Conservation (phyloP, 2,888 invertebrate genomes). For the Drosophila demipolita region DNA sequence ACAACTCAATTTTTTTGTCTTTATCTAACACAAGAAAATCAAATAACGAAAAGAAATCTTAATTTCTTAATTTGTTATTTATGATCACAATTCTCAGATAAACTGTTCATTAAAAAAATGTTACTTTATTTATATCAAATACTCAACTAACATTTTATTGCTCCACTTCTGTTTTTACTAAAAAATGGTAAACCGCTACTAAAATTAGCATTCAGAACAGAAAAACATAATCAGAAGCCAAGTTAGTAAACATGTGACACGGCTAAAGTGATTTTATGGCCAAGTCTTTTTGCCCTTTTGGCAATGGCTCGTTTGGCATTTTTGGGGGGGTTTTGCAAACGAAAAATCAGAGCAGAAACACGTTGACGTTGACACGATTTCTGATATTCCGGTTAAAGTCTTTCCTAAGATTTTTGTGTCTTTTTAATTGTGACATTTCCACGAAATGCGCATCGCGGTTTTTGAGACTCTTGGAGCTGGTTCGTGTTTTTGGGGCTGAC, state of each 20-base stretch:
- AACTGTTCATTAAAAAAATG: neutral
- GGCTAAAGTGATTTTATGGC: constrained; percentile 30
- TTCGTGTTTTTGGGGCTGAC: constrained; percentile 64
- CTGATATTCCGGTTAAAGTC: constrained; percentile 74
- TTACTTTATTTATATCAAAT: neutral
- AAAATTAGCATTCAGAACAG: neutral
- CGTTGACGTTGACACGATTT: constrained; percentile 62
- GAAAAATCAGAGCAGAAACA: constrained; percentile 45
- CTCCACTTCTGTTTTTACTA: neutral
- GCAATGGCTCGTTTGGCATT: constrained; percentile 3
- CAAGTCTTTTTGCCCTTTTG: constrained; percentile 24
- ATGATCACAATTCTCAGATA: neutral
- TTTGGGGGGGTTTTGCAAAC: constrained; percentile 26
- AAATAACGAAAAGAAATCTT: neutral
- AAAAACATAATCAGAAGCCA: constrained; percentile 17
- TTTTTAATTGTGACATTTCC: constrained; percentile 79
- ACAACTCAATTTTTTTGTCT: too few relatives aligned
- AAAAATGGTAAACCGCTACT: neutral
- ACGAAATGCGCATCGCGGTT: constrained; percentile 69
- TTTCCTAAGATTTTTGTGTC: constrained; percentile 71
- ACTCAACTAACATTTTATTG: neutral
- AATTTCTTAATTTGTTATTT: neutral
- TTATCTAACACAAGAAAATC: neutral
- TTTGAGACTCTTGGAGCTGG: constrained; percentile 45
- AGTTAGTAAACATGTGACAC: constrained; percentile 23